These are phyloP conservation scores for Netelia inedita DNA, from an alignment of 2,888 invertebrate genomes.

Conservation along the genomic window DNA sequence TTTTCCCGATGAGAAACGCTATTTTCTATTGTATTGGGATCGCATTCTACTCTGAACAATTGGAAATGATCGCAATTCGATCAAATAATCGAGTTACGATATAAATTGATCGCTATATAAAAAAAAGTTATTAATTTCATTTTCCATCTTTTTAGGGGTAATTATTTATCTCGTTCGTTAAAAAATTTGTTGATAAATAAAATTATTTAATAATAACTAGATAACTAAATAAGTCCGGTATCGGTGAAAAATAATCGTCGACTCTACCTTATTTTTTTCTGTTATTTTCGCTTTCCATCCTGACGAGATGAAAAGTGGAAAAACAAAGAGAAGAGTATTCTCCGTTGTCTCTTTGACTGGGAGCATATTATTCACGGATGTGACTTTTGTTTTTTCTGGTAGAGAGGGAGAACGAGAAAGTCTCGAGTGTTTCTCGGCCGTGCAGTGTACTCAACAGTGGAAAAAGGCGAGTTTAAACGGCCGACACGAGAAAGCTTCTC, in stretches of 20 bases:
- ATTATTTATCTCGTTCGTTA: too few relatives aligned
- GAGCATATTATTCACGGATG: constrained; percentile 9
- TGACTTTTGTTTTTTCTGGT: constrained; percentile 7
- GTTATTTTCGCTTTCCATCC: neutral
- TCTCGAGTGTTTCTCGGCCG: constrained; percentile 23
- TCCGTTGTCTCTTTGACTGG: neutral
- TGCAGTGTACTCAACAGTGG: constrained; percentile 35
- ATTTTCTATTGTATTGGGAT: neutral
- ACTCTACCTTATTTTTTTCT: neutral
- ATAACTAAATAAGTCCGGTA: too few relatives aligned
- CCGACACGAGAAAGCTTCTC: constrained; percentile 23
- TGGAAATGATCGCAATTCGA: constrained; percentile 20
- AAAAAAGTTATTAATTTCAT: too few relatives aligned
- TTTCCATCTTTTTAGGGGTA: too few relatives aligned
- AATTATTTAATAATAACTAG: too few relatives aligned
- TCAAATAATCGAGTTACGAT: neutral
- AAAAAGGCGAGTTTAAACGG: constrained; percentile 46
- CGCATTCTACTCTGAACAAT: neutral
- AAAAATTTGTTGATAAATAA: too few relatives aligned
- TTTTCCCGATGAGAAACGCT: neutral
- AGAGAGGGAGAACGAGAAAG: neutral
- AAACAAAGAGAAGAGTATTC: constrained; percentile 29
- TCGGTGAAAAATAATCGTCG: neutral
- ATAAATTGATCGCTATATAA: too few relatives aligned
- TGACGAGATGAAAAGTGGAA: neutral